Conservation (phyloP, 2,113 vertebrate genomes). For the Cyprinodon brontotheroides region DNA sequence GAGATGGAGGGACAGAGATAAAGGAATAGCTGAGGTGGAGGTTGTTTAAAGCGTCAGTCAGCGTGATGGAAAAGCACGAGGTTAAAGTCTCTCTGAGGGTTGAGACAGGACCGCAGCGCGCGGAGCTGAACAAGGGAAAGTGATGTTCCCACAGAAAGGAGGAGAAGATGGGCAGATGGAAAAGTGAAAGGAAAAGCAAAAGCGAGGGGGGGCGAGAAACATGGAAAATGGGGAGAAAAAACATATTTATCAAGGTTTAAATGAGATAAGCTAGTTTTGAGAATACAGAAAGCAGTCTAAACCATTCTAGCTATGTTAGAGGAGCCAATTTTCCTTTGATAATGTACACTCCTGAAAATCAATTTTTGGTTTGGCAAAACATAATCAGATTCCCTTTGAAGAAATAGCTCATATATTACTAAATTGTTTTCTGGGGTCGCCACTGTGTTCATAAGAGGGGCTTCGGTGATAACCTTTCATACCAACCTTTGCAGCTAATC, state of each 20-base stretch:
- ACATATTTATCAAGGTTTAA: slow-evolving; percentile 15
- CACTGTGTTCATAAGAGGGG: slow-evolving; percentile 59
- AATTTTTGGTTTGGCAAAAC: slow-evolving; percentile 50
- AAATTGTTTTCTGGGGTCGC: slow-evolving; percentile 73
- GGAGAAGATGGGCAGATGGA: slow-evolving; percentile 15
- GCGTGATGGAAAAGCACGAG: slow-evolving; percentile 68
- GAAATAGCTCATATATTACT: slow-evolving; percentile 70
- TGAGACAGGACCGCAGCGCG: slow-evolving; percentile 51
- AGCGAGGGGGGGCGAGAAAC: slow-evolving; percentile 8
- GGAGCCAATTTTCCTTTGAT: slow-evolving; percentile 54
- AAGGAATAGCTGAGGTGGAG: slow-evolving; percentile 69
- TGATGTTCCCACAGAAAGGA: slow-evolving; percentile 32
- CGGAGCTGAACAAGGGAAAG: slow-evolving; percentile 63
- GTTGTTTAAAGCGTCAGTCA: slow-evolving; percentile 71
- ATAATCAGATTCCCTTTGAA: slow-evolving; percentile 70
- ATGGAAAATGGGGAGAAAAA: slow-evolving; percentile 16
- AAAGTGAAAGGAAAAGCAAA: background rate
- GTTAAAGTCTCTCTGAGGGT: slow-evolving; percentile 67
- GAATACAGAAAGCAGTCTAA: slow-evolving; percentile 27
- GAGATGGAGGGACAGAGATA: slow-evolving; percentile 60
- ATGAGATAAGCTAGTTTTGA: slow-evolving; percentile 9
- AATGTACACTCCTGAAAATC: slow-evolving; percentile 64
- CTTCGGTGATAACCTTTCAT: slow-evolving; percentile 76
- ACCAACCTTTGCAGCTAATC: slow-evolving; percentile 77
- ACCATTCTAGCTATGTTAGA: slow-evolving; percentile 21